Evolutionary conservation across 2,888 invertebrate genomes (phyloP).

Genomic region (Drymonia ruficornis): DNA sequence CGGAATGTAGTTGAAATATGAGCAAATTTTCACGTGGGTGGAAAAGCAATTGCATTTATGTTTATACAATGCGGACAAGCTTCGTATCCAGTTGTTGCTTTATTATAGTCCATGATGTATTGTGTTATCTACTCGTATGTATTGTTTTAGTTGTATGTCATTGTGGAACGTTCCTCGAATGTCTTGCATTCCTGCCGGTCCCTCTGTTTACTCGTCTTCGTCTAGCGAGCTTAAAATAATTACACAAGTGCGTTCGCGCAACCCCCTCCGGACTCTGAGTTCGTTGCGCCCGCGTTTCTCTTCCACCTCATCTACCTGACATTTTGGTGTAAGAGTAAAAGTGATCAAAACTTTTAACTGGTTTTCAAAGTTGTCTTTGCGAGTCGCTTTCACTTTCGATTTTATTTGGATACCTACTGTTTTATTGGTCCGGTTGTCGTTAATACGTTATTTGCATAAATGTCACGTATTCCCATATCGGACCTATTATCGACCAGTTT

Average conservation of each 20-base stretch:
- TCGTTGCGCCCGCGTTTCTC: slow-evolving; percentile 54
- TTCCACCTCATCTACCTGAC: slow-evolving; percentile 49
- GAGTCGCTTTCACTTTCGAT: slow-evolving; percentile 67
- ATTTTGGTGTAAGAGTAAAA: slow-evolving; percentile 52
- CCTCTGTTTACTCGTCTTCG: slow-evolving; percentile 67
- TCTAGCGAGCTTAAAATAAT: slow-evolving; percentile 80
- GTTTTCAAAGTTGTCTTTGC: slow-evolving; percentile 53
- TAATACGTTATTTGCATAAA: not conserved
- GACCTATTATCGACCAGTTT: too few relatives aligned
- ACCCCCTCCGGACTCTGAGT: slow-evolving; percentile 64
- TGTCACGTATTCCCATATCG: too few relatives aligned
- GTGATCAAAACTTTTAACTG: slow-evolving; percentile 57
- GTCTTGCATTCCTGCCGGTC: slow-evolving; percentile 67
- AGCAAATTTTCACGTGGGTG: slow-evolving; percentile 13
- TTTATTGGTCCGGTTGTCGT: slow-evolving; percentile 27
- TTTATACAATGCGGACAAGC: slow-evolving; percentile 19
- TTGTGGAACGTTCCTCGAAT: slow-evolving; percentile 45
- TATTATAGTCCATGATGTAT: slow-evolving; percentile 10
- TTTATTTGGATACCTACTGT: slow-evolving; percentile 28
- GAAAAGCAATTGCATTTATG: slow-evolving; percentile 14
- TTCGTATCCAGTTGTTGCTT: slow-evolving; percentile 25
- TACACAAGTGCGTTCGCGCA: slow-evolving; percentile 73
- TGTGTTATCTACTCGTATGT: slow-evolving; percentile 5
- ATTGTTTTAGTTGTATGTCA: slow-evolving; percentile 15
- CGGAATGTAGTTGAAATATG: slow-evolving; percentile 16